These are phyloP conservation scores for Sparidentex hasta DNA, from an alignment of 2,797 vertebrate species.

Conservation along the genomic window DNA sequence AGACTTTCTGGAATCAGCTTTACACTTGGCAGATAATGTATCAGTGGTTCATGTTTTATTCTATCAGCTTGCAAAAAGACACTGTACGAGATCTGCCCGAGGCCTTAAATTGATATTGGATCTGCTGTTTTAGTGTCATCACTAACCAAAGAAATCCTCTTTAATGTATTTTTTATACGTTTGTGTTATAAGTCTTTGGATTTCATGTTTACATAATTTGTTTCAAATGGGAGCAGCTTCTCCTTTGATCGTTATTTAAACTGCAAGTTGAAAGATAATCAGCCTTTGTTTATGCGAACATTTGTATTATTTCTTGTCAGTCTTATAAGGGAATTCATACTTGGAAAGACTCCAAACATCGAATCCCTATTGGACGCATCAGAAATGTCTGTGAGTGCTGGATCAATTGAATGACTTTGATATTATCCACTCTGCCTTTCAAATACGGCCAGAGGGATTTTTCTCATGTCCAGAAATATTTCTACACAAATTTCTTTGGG, in stretches of 20 bases:
- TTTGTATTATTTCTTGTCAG: constrained; percentile 59
- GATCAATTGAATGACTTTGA: constrained; percentile 70
- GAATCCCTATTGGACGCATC: constrained; percentile 60
- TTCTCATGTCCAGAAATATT: constrained; percentile 47
- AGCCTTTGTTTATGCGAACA: constrained; percentile 21
- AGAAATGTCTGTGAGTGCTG: constrained; percentile 51
- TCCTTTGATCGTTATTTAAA: constrained; percentile 40
- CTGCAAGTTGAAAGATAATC: constrained; percentile 50
- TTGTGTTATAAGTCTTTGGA: neutral
- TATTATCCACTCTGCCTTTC: constrained; percentile 64
- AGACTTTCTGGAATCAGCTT: constrained; percentile 12
- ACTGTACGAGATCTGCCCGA: constrained; percentile 3
- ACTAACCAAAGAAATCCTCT: constrained; percentile 20
- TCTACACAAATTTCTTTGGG: constrained; percentile 8
- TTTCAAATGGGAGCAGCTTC: constrained; percentile 33
- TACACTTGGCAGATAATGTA: constrained; percentile 16
- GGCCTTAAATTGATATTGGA: constrained; percentile 13
- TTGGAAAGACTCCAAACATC: constrained; percentile 64
- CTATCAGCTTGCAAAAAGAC: constrained; percentile 24
- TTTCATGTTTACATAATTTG: constrained; percentile 55
- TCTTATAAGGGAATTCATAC: constrained; percentile 52
- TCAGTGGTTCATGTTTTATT: constrained; percentile 21
- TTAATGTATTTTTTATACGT: constrained; percentile 9
- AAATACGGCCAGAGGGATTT: constrained; percentile 52
- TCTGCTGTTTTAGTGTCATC: constrained; percentile 12